phyloP scores from a whole-genome alignment of 2,888 invertebrate species.

The Drosophila quinaria region DNA sequence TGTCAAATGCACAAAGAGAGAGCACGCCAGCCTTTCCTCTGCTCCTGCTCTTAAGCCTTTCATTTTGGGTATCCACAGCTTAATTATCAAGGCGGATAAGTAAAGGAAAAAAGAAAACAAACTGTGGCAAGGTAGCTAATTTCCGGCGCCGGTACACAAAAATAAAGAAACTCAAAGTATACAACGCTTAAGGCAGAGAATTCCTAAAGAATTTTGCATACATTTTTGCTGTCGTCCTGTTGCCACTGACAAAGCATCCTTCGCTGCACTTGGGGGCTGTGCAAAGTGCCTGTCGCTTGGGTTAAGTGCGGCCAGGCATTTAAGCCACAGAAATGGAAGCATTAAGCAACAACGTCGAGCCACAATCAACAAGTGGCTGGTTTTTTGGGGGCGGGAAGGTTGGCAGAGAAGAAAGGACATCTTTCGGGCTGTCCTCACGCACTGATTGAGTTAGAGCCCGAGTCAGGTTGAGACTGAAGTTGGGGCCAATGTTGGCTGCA shows the following conservation, averaged over 20 bases:
- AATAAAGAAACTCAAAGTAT: constrained; percentile 28
- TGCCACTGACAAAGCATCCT: constrained; percentile 41
- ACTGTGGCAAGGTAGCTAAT: constrained; percentile 62
- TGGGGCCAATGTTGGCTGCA: constrained; percentile 56
- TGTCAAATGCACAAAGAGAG: constrained; percentile 66
- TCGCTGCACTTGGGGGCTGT: constrained; percentile 35
- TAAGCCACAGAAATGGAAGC: constrained; percentile 53
- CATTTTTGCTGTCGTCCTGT: constrained; percentile 7
- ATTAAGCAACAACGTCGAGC: constrained; percentile 36
- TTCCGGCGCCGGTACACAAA: constrained; percentile 52
- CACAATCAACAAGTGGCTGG: constrained; percentile 45
- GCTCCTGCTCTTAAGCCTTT: constrained; percentile 46
- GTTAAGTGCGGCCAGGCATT: constrained; percentile 61
- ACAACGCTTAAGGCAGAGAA: constrained; percentile 39
- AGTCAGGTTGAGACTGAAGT: constrained; percentile 15
- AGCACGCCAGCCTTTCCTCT: neutral
- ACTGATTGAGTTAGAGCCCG: constrained; percentile 72
- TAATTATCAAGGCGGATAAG: constrained; percentile 50
- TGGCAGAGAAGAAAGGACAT: constrained; percentile 38
- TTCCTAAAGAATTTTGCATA: constrained; percentile 41
- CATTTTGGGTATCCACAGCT: constrained; percentile 41
- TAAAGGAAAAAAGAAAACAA: constrained; percentile 11
- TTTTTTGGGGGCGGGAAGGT: neutral
- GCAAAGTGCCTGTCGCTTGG: constrained; percentile 52
- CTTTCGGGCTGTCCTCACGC: constrained; percentile 44